Base-by-base conservation (phyloP, 1,140 invertebrate species). In the Drosophila simulans region DNA sequence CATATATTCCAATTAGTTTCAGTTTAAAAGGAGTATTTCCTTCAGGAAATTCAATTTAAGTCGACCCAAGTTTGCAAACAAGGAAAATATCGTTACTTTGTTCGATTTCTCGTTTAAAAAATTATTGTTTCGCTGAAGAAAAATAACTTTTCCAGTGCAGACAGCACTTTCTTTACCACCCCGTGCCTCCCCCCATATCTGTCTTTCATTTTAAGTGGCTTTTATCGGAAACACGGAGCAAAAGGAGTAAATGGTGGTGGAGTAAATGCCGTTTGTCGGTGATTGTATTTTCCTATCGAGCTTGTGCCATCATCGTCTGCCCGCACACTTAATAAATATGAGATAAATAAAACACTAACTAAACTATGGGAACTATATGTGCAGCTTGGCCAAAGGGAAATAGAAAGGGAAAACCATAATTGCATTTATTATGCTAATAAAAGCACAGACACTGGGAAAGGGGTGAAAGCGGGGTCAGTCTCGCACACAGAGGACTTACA, bases 401-500 rank as follows among this genome's bases (percentile, higher is more conserved):
- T 73, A 39, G 54, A 53, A 59, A 75, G 63, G 60, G 75, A 80
- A 91, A 89, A 51, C 89, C 80, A 91, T 91, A 91, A 91, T 91
- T 91, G 89, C 89, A 91, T 91, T 91, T 91, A 91, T 91, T 91
- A 91, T 91, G 70, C 80, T 85, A 83, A 91, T 91, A 91, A 91
- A 91, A 91, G 69, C 84, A 84, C 66, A 52, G 69, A 80, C 73
- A 78, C 73, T 54, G 49, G 55, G 22, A 45, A 66, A 53, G 48
- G 22, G 58, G 74, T 39, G 39, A 34, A 39, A 31, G 31, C 0
- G 20, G 20, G 2, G 20, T 17, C 17, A 7, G 3, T 8, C 8
- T 31, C 31, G 7, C 31, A 31, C 8, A 31, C 42, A 58, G 55
- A 22, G 45, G 1, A 39, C 51, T 54, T 48, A 40, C 51, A 57